phyloP scores from a whole-genome alignment of 2,113 vertebrate species.

The Gnathonemus longibarbis region DNA sequence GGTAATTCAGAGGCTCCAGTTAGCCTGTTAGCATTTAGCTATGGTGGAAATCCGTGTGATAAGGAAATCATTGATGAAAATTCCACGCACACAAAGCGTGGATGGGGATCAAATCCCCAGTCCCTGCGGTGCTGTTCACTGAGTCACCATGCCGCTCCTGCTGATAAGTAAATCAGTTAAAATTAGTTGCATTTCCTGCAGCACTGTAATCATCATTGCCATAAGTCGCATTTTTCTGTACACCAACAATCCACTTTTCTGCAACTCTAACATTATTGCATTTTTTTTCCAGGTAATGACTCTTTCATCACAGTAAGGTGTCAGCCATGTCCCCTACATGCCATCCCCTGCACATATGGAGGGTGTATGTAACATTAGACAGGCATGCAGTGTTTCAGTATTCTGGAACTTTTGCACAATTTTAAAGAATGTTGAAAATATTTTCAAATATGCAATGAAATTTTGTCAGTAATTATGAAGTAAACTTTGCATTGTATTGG shows the following conservation, averaged over 20 bases:
- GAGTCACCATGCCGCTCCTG: not conserved
- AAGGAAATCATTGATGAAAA: not conserved
- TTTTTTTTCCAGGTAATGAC: not conserved
- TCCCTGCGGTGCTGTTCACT: not conserved
- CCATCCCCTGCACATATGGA: not conserved
- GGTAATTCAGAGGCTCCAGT: not conserved
- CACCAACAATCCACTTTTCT: not conserved
- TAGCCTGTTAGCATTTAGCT: not conserved
- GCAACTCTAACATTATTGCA: not conserved
- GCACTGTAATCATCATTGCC: not conserved
- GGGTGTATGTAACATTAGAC: not conserved
- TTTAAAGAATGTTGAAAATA: not conserved
- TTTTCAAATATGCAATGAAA: not conserved
- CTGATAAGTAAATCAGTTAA: not conserved
- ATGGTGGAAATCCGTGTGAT: not conserved
- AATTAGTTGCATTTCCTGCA: not conserved
- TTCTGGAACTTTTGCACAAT: not conserved
- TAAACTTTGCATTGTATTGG: not conserved
- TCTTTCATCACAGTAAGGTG: not conserved
- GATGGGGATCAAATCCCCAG: not conserved
- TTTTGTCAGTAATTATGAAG: not conserved
- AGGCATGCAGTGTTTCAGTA: not conserved
- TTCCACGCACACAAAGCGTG: not conserved
- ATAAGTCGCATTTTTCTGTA: not conserved
- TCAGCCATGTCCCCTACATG: not conserved